A percentile compares a stretch with the other conserved stretches of the same genome.
Evolutionary conservation across 2,888 invertebrate species (phyloP).

Genomic region (Serrognathus titanus): DNA sequence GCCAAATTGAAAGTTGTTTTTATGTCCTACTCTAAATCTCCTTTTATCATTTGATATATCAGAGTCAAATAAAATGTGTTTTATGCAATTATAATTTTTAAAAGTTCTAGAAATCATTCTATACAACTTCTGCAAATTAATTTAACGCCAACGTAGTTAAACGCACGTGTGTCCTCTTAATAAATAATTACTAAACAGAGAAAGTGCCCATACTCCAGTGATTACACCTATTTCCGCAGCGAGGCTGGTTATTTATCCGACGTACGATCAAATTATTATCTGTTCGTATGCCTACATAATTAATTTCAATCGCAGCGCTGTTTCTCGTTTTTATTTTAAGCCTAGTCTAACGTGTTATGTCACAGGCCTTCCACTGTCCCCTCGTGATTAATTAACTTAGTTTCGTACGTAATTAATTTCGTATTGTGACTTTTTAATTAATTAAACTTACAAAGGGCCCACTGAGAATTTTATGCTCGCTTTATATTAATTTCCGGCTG

Average conservation of each 20-base stretch:
- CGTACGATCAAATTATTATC: slow-evolving; percentile 1
- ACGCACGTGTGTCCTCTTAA: slow-evolving; percentile 9
- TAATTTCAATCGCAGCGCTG: slow-evolving; percentile 14
- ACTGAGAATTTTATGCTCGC: slow-evolving; percentile 15
- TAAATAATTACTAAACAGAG: too few relatives aligned
- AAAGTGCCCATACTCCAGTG: too few relatives aligned
- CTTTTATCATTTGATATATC: too few relatives aligned
- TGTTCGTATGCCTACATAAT: slow-evolving; percentile 6
- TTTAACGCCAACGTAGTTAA: slow-evolving; percentile 3
- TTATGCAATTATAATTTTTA: too few relatives aligned
- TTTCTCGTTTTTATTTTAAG: slow-evolving; percentile 7
- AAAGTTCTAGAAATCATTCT: too few relatives aligned
- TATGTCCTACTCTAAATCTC: not conserved
- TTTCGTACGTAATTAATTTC: slow-evolving; percentile 22
- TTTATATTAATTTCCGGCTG: slow-evolving; percentile 23
- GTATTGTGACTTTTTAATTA: slow-evolving; percentile 26
- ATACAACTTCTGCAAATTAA: slow-evolving; percentile 4
- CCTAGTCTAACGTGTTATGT: slow-evolving; percentile 13
- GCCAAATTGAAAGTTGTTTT: not conserved
- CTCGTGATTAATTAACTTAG: slow-evolving; percentile 21
- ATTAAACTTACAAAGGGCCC: slow-evolving; percentile 18
- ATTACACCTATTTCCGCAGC: too few relatives aligned
- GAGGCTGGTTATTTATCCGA: not conserved
- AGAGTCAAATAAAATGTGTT: too few relatives aligned
- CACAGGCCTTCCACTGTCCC: slow-evolving; percentile 9